phyloP scores from a whole-genome alignment of 2,797 vertebrate genomes.

The Typhlichthys subterraneus region DNA sequence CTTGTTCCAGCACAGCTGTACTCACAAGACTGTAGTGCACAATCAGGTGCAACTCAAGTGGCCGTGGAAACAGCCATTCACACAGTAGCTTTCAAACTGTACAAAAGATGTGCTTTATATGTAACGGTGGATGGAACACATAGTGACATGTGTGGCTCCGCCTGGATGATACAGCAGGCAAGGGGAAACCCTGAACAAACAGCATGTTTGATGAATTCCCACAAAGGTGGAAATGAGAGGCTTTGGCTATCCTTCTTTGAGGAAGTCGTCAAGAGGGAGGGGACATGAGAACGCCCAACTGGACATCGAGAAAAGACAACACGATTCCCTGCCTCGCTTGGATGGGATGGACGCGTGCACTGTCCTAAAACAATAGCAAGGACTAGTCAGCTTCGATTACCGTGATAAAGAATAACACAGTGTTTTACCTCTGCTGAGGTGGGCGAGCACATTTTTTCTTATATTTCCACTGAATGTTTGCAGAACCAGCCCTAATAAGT shows the following conservation, averaged over 20 bases:
- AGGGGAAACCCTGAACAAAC: constrained; percentile 22
- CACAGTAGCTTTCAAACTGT: no score
- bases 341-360: constrained; percentile 48
- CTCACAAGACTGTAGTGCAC: no score
- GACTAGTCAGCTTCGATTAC: constrained; percentile 68
- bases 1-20: no score
- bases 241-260: constrained; percentile 41
- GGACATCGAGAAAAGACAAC: constrained; percentile 67
- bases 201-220: constrained; percentile 48
- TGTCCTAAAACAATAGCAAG: constrained; percentile 74
- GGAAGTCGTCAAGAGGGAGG: constrained; percentile 41
- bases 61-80: no score
- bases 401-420: constrained; percentile 68
- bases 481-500: constrained; percentile 60
- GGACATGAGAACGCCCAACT: constrained; percentile 58
- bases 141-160: neutral
- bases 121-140: no score
- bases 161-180: constrained; percentile 30
- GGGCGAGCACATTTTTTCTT: constrained; percentile 53
- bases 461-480: constrained; percentile 66
- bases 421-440: constrained; percentile 46
- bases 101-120: no score
- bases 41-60: no score
- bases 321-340: constrained; percentile 51
- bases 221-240: constrained; percentile 41